phyloP scores from a whole-genome alignment of 2,113 vertebrate genomes.

The Raja brachyura region DNA sequence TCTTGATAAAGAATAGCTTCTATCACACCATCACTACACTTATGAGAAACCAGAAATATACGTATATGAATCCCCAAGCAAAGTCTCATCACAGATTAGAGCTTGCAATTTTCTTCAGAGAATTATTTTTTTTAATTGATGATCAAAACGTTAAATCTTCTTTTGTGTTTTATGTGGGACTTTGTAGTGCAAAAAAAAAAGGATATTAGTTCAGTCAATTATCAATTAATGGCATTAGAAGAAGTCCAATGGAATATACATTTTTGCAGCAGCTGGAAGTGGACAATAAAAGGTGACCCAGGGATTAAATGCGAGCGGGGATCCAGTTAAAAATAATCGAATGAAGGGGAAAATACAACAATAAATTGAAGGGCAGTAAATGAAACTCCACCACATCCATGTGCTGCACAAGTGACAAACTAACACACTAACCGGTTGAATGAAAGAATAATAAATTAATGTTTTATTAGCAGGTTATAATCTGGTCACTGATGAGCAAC shows the following conservation, averaged over 20 bases:
- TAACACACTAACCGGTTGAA: background rate
- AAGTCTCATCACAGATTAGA: background rate
- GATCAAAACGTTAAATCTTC: no score
- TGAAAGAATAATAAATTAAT: background rate
- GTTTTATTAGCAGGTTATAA: slow-evolving; percentile 7
- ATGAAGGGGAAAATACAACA: background rate
- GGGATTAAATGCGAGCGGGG: background rate
- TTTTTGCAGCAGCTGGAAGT: background rate
- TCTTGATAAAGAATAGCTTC: background rate
- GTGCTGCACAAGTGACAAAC: background rate
- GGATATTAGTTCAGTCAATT: background rate
- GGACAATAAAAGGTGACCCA: background rate
- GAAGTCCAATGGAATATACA: background rate
- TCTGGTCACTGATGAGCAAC: background rate
- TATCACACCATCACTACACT: background rate
- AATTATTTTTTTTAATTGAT: no score
- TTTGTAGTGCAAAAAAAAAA: background rate
- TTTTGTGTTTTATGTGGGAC: no score
- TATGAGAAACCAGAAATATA: background rate
- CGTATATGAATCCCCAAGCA: background rate
- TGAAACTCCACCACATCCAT: background rate
- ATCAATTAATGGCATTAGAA: no score
- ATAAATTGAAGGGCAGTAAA: background rate
- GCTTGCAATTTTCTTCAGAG: background rate
- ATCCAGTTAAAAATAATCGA: background rate